Evolutionary conservation across 2,888 invertebrate genomes (phyloP), one percentile per base, ranked within the genome.

Genomic region (Antheraea assamensis): DNA sequence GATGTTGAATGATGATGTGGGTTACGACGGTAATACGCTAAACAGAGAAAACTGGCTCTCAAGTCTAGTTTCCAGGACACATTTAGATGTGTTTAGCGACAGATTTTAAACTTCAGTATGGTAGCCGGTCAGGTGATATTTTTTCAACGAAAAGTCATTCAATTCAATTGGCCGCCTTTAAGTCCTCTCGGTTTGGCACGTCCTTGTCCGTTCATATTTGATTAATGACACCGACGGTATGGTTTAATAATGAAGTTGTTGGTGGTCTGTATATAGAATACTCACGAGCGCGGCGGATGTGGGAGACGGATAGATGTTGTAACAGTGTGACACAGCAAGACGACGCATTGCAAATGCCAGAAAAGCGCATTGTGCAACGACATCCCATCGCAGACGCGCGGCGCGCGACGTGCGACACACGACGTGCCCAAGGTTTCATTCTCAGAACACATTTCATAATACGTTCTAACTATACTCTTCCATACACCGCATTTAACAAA

Each of bases 381-480:
- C 70, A 35, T 55, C 61, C 75, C 82, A 81, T 74, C 77, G 79
- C 73, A 81, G 80, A 83, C 87, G 86, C 85, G 86, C 87, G 86
- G 87, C 87, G 78, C 2, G 0, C 35, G 42, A 81, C 81, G 81
- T 80, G 79, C 78, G 75, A 42, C 77, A 80, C 83, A 83, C 85
- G 81, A 84, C 84, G 5, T 10, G 66, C 35, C 31, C 68, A 68
- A 68, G 68, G 68, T 35, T n/a, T 35, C 19, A 10, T 10, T 35
- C 35, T 8, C 31, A 68, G 83, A 80, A 82, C 82, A 79, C 72
- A 83, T 89, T 89, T 88, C 89, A 87, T 89, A 89, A 89, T 80
- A 77, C 90, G 90, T 90, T 90, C 88, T 86, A 83, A 31, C 68
- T 68, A 13, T 30, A 30, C 58, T 58, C 58, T 58, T 58, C 5